A percentile compares a stretch with the other conserved stretches of the same genome.
Evolutionary conservation across 92 coral and sea anemone species (phyloP).

Genomic region (Galaxea fascicularis): DNA sequence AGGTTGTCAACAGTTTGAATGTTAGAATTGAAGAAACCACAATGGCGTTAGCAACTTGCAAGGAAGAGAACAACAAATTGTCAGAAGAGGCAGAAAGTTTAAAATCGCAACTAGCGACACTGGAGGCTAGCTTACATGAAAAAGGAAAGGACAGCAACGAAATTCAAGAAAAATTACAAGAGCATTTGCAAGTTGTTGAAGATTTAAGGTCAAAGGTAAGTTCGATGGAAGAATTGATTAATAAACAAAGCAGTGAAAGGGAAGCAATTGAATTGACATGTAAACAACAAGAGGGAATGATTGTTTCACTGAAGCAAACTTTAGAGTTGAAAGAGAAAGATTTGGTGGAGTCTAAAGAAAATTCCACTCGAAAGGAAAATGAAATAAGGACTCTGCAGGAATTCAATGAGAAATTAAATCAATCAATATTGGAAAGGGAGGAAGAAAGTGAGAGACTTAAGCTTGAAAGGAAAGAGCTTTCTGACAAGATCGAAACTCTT

Average conservation of each 20-base stretch:
- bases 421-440: conserved; percentile 56
- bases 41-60: conserved; percentile 63
- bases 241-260: conserved; percentile 31
- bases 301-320: conserved; percentile 46
- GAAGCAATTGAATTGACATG: conserved; percentile 32
- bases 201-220: conserved; percentile 57
- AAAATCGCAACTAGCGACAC: conserved; percentile 51
- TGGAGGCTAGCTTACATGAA: conserved; percentile 46
- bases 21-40: conserved; percentile 68
- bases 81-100: conserved; percentile 61
- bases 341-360: conserved; percentile 46
- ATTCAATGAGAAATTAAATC: conserved; percentile 43
- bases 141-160: conserved; percentile 59
- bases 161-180: conserved; percentile 66
- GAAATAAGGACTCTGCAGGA: conserved; percentile 66
- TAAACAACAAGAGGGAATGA: conserved; percentile 59
- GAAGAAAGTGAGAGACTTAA: conserved; percentile 33
- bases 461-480: conserved; percentile 38
- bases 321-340: conserved; percentile 42
- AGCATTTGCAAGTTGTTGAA: conserved; percentile 54
- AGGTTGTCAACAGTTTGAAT: conserved; percentile 66
- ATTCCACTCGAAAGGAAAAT: conserved; percentile 50
- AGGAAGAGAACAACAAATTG: conserved; percentile 53
- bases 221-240: conserved; percentile 67
- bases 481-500: conserved; percentile 17